Evolutionary conservation across 2,888 invertebrate species (phyloP).

Genomic region (Hemistola chrysoprasaria): DNA sequence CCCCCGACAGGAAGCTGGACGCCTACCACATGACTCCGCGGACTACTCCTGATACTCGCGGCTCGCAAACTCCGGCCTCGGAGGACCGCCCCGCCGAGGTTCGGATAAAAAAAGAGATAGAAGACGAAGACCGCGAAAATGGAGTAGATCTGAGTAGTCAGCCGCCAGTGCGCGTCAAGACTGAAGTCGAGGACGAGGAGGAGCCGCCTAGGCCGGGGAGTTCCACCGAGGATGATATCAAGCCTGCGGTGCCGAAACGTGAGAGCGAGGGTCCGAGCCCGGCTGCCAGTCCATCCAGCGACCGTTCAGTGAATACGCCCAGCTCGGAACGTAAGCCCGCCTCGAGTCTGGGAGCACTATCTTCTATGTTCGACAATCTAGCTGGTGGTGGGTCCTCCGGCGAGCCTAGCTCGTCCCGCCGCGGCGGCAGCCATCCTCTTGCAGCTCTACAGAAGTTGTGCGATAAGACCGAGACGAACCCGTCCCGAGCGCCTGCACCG

Average conservation of each 20-base stretch:
- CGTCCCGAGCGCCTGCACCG: constrained; percentile 79
- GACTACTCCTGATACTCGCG: constrained; percentile 86
- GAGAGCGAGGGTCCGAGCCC: constrained; percentile 81
- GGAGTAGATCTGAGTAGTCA: constrained; percentile 68
- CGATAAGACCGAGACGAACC: constrained; percentile 94
- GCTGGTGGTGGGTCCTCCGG: constrained; percentile 80
- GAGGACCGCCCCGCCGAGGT: constrained; percentile 83
- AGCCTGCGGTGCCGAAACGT: constrained; percentile 70
- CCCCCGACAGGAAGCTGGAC: constrained; percentile 90
- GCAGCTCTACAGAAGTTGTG: constrained; percentile 97
- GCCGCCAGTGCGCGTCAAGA: constrained; percentile 82
- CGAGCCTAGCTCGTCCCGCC: constrained; percentile 83
- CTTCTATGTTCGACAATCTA: constrained; percentile 94
- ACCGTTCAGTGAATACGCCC: constrained; percentile 88
- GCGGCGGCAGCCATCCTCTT: constrained; percentile 92
- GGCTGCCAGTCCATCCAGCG: constrained; percentile 87
- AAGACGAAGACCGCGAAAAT: constrained; percentile 77
- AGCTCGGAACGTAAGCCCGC: constrained; percentile 84
- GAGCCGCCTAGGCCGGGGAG: constrained; percentile 73
- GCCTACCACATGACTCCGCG: constrained; percentile 85
- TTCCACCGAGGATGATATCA: constrained; percentile 62
- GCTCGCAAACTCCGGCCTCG: constrained; percentile 82
- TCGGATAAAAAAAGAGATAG: constrained; percentile 82
- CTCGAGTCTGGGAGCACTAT: constrained; percentile 90
- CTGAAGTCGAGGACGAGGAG: constrained; percentile 84